Base-by-base conservation (phyloP, 2,113 vertebrate genomes). In the Lophochroa leadbeateri region DNA sequence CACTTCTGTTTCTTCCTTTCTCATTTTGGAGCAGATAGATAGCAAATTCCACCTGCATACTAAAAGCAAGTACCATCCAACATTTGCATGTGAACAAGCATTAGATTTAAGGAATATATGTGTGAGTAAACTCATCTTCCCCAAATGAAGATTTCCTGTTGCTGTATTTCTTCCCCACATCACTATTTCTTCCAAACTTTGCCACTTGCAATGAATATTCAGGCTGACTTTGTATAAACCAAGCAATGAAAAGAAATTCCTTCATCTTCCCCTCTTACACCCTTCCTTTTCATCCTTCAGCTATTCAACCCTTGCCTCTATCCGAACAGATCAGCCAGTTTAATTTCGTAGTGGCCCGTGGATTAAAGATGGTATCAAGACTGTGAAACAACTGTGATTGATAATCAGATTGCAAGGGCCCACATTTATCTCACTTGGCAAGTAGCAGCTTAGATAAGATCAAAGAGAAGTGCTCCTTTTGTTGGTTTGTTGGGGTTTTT, bases 331-430 rank as follows among this genome's bases (percentile, higher is more conserved):
- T 90, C 95, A 90, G 83, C 47, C 88, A 78, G 76, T 90, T 94
- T 92, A 88, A 94, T 96, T 96, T 94, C 96, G 92, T 61, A 90
- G 88, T 46, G 92, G 86, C 61, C 88, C 3, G 0, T 64, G 64
- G 90, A 96, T 96, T 88, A 88, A 90, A 77, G 92, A 96, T 91
- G 7, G 37, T 85, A 97, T 91, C 96, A 25, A 28, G 71, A 64
- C 85, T 95, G 69, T 50, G 74, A 94, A 95, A 83, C 47, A 72
- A 9, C 60, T 88, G 94, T 75, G 92, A 94, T 86, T 75, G 92
- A 94, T 86, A 97, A 96, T 90, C 95, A 92, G 88, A 93, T 93
- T 65, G 80, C 2, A 31, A 85, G 74, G 70, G 17, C 82, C 89
- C 75, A 49, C 20, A 2, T 94, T 97, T 91, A 95, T 96, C 93